Evolutionary conservation across 2,797 vertebrate species (phyloP).

Genomic region (Neomorphus geoffroyi): DNA sequence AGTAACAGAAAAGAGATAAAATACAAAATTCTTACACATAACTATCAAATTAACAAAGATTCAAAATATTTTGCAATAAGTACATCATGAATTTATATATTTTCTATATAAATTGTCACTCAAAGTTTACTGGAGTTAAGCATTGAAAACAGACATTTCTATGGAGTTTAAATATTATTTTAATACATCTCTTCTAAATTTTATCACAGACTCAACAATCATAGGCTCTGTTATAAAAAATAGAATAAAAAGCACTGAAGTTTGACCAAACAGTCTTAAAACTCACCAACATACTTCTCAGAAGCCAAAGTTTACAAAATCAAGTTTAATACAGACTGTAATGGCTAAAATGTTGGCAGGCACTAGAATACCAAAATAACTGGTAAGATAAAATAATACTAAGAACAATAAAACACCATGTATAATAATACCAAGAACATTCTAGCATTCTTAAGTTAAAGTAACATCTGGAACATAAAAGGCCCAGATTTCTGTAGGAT

Average conservation of each 20-base stretch:
- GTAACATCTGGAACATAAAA: background rate
- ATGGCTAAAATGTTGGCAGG: conserved; percentile 19
- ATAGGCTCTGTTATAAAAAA: background rate
- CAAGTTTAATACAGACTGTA: background rate
- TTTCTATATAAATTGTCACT: background rate
- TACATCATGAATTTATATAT: background rate
- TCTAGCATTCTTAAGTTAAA: conserved; percentile 31
- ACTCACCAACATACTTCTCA: conserved; percentile 32
- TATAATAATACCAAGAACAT: background rate
- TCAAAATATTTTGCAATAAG: background rate
- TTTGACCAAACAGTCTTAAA: conserved; percentile 7
- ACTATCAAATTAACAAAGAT: background rate
- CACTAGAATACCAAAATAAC: conserved; percentile 6
- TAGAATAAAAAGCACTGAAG: background rate
- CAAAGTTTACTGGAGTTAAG: background rate
- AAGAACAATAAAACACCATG: too few species aligned
- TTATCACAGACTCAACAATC: background rate
- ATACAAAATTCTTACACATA: background rate
- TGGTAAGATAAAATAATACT: background rate
- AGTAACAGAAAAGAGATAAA: background rate
- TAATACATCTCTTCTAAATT: background rate
- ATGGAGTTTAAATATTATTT: background rate
- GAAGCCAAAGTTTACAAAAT: conserved; percentile 33
- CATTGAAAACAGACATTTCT: background rate
- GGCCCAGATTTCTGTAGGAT: background rate